phyloP scores from a whole-genome alignment of 2,113 vertebrate genomes.

The Indri indri region DNA sequence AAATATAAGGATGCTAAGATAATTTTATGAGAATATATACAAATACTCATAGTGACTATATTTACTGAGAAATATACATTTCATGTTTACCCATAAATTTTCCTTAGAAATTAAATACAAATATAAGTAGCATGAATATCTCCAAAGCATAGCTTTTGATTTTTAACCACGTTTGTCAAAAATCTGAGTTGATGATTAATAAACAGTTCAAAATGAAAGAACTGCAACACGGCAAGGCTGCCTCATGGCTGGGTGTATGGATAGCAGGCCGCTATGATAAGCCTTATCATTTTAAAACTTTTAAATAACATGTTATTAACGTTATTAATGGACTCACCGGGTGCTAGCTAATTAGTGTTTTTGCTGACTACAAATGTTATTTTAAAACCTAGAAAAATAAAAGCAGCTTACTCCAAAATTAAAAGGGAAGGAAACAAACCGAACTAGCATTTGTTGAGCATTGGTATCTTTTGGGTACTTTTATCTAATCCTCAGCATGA shows the following conservation, averaged over 20 bases:
- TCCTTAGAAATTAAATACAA: conserved; percentile 7
- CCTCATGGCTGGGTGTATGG: rapidly evolving
- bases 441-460: neutral
- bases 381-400: conserved; percentile 27
- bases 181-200: conserved; percentile 15
- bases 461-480: neutral
- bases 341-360: conserved; percentile 28
- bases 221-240: neutral
- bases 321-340: neutral
- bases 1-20: neutral
- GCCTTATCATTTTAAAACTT: neutral
- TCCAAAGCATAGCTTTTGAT: neutral
- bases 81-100: neutral
- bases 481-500: neutral
- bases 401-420: neutral
- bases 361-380: conserved; percentile 33
- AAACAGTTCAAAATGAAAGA: neutral
- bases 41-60: neutral
- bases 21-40: neutral
- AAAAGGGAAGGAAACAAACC: neutral
- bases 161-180: conserved; percentile 28
- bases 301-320: conserved; percentile 25
- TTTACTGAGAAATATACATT: neutral
- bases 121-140: neutral
- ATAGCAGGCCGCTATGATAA: neutral